Evolutionary conservation across 2,888 invertebrate species (phyloP).

Genomic region (Eilema caniola): DNA sequence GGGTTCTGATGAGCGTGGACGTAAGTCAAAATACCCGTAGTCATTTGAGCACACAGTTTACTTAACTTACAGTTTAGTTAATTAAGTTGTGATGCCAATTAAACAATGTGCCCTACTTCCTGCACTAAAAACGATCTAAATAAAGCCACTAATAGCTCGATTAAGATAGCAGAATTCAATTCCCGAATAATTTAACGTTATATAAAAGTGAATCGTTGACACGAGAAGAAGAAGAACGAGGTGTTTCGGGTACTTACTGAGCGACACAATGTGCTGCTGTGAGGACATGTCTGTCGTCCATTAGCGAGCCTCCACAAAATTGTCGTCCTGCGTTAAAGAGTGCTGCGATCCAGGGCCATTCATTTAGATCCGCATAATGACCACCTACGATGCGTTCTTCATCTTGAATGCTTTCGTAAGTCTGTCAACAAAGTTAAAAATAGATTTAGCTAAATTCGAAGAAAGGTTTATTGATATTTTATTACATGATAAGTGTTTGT

Average conservation of each 20-base stretch:
- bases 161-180: too few relatives aligned
- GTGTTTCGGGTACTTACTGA: slow-evolving; percentile 87
- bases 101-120: too few relatives aligned
- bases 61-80: too few relatives aligned
- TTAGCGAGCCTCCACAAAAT: slow-evolving; percentile 95
- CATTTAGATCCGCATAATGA: slow-evolving; percentile 92
- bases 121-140: too few relatives aligned
- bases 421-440: slow-evolving; percentile 48
- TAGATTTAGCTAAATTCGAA: not conserved
- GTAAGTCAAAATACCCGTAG: not conserved
- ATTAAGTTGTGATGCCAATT: too few relatives aligned
- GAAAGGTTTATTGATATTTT: not conserved
- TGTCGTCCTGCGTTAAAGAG: slow-evolving; percentile 94
- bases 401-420: slow-evolving; percentile 83
- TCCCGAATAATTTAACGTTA: too few relatives aligned
- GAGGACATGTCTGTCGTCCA: slow-evolving; percentile 92
- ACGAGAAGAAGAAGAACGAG: too few relatives aligned
- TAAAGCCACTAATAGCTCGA: too few relatives aligned
- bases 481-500: slow-evolving; percentile 9
- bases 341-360: slow-evolving; percentile 95
- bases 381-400: slow-evolving; percentile 95
- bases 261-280: slow-evolving; percentile 96
- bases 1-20: not conserved
- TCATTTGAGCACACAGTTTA: not conserved
- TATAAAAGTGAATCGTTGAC: too few relatives aligned